Percentiles rank a stretch among this genome's conserved stretches.
phyloP scores from a whole-genome alignment of 2,888 invertebrate genomes.

The Ceriagrion tenellum region DNA sequence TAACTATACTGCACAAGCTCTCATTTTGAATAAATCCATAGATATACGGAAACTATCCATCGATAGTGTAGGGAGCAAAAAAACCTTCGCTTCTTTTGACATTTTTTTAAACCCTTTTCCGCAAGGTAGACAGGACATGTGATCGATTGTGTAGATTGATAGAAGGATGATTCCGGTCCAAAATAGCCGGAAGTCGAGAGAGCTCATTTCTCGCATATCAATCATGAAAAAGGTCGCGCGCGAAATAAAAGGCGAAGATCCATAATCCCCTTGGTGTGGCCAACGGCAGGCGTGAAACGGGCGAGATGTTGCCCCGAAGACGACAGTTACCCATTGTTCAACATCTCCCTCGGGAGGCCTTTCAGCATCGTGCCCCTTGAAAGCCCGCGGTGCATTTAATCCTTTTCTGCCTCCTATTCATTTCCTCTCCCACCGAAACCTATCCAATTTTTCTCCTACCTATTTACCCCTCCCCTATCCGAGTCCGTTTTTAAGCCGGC shows the following conservation, averaged over 20 bases:
- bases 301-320: neutral
- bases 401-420: neutral
- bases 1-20: too few relatives aligned
- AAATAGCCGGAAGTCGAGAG: neutral
- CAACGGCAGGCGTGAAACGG: neutral
- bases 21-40: too few relatives aligned
- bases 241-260: neutral
- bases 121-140: too few relatives aligned
- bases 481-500: neutral
- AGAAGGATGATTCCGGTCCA: neutral
- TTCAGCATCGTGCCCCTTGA: neutral
- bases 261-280: neutral
- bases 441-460: neutral
- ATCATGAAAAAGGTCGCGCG: neutral
- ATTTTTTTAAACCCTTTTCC: too few relatives aligned
- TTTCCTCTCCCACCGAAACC: neutral
- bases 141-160: neutral
- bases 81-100: too few relatives aligned
- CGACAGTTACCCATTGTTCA: constrained; percentile 3
- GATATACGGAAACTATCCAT: too few relatives aligned
- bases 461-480: neutral
- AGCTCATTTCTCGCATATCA: neutral
- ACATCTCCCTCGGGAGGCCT: neutral
- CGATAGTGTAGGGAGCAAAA: too few relatives aligned
- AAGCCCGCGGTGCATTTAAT: neutral